Evolutionary conservation across 1,140 invertebrate species (phyloP), one percentile per base, ranked within the genome.

Genomic region (Eciton burchellii): DNA sequence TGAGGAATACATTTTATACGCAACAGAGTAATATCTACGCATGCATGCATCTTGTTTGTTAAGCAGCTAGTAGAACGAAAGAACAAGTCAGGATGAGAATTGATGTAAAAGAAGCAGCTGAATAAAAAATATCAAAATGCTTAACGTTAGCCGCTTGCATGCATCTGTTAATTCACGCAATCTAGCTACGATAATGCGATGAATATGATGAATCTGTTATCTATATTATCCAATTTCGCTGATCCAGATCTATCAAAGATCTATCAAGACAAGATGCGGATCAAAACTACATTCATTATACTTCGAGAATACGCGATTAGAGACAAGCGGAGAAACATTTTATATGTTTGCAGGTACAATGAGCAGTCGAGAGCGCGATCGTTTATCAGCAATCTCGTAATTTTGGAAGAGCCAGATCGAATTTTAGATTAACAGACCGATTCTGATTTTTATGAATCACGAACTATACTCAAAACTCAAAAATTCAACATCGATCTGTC

Each of bases 311-410:
- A 24, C 62, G 16, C n/a, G 35, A 35, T 63, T 12, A 65, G 29
- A 11, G n/a, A 29, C 62, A 56, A 35, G 43, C 12, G 35, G 47
- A 68, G 35, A 77, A 54, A 77, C 45, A 47, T 54, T 77, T 21
- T 54, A 21, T 66, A 66, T 26, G 43, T 68, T 49, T 79, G 70
- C 41, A 57, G 21, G 21, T 56, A 47, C 59, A 65, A 43, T 29
- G 49, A 68, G 45, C 49, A 70, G 45, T 26, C 45, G 47, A 74
- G n/a, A 43, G 5, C 26, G 54, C n/a, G 49, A 54, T 26, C 21
- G 63, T 68, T 26, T 59, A 70, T 70, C 74, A 79, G 49, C 70
- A 79, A n/a, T n/a, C 49, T 70, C 49, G 59, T n/a, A 26, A 70
- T 45, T 24, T 57, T 35, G 21, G 56, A 68, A 79, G 6, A 35